phyloP scores from a whole-genome alignment of 2,113 vertebrate species.

The Danio rerio region DNA sequence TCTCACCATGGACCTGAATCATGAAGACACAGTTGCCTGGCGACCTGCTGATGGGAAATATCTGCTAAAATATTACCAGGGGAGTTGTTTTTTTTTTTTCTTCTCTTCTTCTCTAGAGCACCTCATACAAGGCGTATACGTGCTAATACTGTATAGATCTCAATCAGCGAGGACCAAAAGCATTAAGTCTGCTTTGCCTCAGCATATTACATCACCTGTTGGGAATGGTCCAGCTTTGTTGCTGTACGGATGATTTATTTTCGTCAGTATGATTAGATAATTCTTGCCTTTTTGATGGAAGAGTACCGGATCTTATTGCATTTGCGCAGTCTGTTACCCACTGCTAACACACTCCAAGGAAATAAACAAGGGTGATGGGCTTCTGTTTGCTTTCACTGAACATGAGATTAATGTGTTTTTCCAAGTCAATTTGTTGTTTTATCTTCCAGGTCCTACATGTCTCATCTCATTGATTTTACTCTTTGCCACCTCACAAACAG shows the following conservation, averaged over 20 bases:
- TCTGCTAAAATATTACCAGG: conserved; percentile 39
- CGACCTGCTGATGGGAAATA: conserved; percentile 55
- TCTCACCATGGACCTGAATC: conserved; percentile 52
- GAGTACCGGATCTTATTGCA: conserved; percentile 18
- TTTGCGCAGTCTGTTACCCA: conserved; percentile 41
- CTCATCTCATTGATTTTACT: conserved; percentile 54
- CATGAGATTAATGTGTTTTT: conserved; percentile 50
- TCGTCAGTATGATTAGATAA: conserved; percentile 17
- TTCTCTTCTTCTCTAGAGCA: conserved; percentile 28
- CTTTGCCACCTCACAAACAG: conserved; percentile 45
- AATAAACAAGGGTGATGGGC: conserved; percentile 44
- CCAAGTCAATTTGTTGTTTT: conserved; percentile 49
- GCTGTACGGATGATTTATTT: conserved; percentile 39
- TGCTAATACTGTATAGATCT: conserved; percentile 36
- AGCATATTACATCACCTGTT: conserved; percentile 29
- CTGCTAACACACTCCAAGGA: conserved; percentile 43
- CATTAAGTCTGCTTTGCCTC: conserved; percentile 17
- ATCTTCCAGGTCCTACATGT: conserved; percentile 44
- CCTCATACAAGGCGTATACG: neutral
- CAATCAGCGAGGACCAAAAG: neutral
- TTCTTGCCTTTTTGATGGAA: conserved; percentile 44
- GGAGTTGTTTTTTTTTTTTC: conserved; percentile 30
- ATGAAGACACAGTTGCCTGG: conserved; percentile 58
- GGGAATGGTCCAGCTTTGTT: conserved; percentile 33
- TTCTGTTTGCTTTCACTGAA: conserved; percentile 42